Conservation (phyloP, 2,888 invertebrate genomes). For the Bhutanitis thaidina region DNA sequence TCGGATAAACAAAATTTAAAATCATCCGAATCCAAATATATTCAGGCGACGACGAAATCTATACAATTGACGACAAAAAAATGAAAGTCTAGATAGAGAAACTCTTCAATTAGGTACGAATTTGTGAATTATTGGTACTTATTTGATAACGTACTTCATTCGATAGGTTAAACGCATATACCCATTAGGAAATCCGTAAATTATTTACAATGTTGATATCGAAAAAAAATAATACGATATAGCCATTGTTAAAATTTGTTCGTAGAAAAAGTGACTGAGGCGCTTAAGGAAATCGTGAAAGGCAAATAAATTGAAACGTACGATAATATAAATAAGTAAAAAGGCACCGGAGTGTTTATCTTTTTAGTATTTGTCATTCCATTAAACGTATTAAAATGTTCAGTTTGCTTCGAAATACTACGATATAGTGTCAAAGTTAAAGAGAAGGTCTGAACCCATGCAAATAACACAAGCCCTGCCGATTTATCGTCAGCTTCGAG, state of each 20-base stretch:
- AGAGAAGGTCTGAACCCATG: constrained; percentile 36
- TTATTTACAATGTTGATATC: constrained; percentile 14
- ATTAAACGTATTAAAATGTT: constrained; percentile 53
- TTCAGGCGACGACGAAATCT: constrained; percentile 10
- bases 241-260: constrained; percentile 13
- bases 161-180: constrained; percentile 14
- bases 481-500: constrained; percentile 64
- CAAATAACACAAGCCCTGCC: constrained; percentile 61
- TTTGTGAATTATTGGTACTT: constrained; percentile 19
- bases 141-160: constrained; percentile 13
- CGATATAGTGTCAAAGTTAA: constrained; percentile 50
- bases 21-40: constrained; percentile 19
- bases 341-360: constrained; percentile 19
- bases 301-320: constrained; percentile 17
- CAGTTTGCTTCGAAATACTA: constrained; percentile 62
- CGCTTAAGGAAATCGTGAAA: constrained; percentile 16
- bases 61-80: constrained; percentile 12
- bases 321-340: constrained; percentile 18
- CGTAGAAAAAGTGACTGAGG: constrained; percentile 10
- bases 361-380: constrained; percentile 48
- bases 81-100: constrained; percentile 21
- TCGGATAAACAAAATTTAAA: constrained; percentile 20
- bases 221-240: constrained; percentile 12
- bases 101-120: constrained; percentile 19
- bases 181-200: constrained; percentile 20